phyloP scores from a whole-genome alignment of 30 jellyfish, hydroid and myxozoan genomes.

The Cassiopea xamachana region DNA sequence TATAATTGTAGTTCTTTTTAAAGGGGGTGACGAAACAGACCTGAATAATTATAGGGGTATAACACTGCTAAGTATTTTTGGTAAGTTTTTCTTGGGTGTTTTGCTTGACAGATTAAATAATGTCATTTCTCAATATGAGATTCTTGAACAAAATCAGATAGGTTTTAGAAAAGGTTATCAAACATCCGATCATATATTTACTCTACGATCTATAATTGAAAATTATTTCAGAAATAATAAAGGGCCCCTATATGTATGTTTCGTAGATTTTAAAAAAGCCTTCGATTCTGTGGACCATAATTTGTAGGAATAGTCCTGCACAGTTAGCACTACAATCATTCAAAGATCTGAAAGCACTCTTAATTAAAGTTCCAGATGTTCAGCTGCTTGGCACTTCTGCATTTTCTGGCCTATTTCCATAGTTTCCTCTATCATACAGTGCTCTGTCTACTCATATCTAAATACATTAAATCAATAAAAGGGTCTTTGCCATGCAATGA shows the following conservation, averaged over 20 bases:
- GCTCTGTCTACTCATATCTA: no score
- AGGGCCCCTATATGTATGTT: constrained; percentile 37
- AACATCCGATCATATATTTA: constrained; percentile 46
- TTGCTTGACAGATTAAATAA: constrained; percentile 34
- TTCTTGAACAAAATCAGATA: constrained; percentile 47
- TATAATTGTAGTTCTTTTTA: constrained; percentile 45
- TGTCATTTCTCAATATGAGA: constrained; percentile 3
- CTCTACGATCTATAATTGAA: constrained; percentile 34
- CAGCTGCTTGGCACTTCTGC: no score
- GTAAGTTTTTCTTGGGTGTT: constrained; percentile 39
- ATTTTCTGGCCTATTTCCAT: no score
- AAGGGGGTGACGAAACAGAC: constrained; percentile 16
- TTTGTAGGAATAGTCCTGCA: neutral
- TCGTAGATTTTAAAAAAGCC: constrained; percentile 38
- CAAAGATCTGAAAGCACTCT: no score
- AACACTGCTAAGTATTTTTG: constrained; percentile 29
- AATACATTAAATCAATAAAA: no score
- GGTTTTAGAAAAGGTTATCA: constrained; percentile 58
- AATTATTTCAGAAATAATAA: constrained; percentile 32
- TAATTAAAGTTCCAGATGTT: no score
- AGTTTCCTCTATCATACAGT: no score
- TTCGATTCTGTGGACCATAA: constrained; percentile 48
- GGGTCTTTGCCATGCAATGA: no score
- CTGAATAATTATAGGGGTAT: constrained; percentile 52
- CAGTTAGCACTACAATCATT: no score